phyloP scores from a whole-genome alignment of 2,888 invertebrate genomes.

The Tinea trinotella region DNA sequence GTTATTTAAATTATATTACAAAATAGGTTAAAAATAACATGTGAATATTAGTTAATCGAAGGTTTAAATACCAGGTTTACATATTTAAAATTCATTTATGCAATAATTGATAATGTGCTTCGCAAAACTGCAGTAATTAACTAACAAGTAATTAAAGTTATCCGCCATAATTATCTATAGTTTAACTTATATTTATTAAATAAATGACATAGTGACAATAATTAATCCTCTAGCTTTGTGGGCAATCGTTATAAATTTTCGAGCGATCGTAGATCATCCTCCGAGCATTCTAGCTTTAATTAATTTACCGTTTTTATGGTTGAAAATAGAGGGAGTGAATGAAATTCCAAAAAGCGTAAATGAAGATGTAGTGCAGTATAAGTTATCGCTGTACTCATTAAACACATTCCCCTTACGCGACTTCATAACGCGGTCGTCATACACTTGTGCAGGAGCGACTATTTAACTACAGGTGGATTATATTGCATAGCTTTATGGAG shows the following conservation, averaged over 20 bases:
- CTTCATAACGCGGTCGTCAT: constrained; percentile 18
- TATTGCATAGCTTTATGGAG: constrained; percentile 9
- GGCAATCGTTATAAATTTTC: constrained; percentile 36
- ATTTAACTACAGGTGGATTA: constrained; percentile 14
- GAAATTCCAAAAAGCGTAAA: constrained; percentile 61
- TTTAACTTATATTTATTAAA: not conserved
- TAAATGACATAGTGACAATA: constrained; percentile 21
- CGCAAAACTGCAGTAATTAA: too few relatives aligned
- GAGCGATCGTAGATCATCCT: constrained; percentile 45
- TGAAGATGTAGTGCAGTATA: constrained; percentile 50
- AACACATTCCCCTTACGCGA: constrained; percentile 42
- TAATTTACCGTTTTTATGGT: constrained; percentile 54
- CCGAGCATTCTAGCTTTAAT: constrained; percentile 52
- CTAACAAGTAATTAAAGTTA: not conserved
- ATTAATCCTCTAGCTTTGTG: constrained; percentile 25
- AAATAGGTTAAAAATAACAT: too few relatives aligned
- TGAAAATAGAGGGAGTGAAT: constrained; percentile 49
- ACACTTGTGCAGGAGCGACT: not conserved
- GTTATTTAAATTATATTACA: too few relatives aligned
- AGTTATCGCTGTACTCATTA: constrained; percentile 56
- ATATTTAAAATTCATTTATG: too few relatives aligned
- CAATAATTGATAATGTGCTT: too few relatives aligned
- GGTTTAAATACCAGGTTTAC: too few relatives aligned
- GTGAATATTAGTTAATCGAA: too few relatives aligned
- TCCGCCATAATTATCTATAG: not conserved